A percentile compares a stretch with the other conserved stretches of the same genome.
Conservation (phyloP, 2,888 invertebrate genomes). For the Mesochorus sp. region DNA sequence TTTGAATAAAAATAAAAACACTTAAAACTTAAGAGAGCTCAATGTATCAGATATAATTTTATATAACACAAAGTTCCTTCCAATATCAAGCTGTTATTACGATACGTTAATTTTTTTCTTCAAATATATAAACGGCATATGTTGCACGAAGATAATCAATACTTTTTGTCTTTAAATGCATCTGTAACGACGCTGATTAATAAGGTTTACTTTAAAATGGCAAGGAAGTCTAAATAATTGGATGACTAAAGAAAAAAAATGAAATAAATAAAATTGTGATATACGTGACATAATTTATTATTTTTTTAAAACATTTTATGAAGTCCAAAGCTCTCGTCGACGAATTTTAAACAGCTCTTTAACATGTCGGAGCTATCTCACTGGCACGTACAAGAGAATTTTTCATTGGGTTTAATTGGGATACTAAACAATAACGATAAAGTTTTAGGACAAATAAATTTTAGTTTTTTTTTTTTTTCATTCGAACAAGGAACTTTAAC, state of each 20-base stretch:
- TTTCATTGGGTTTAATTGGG: background rate
- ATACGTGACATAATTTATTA: background rate
- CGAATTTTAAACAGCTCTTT: slow-evolving; percentile 2
- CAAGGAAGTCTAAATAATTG: slow-evolving; percentile 5
- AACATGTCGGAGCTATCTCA: background rate
- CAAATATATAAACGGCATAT: background rate
- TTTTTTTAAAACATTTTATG: slow-evolving; percentile 21
- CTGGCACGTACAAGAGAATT: background rate
- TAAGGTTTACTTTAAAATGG: background rate
- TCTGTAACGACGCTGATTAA: background rate
- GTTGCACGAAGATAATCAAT: slow-evolving; percentile 6
- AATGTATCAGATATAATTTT: slow-evolving; percentile 22
- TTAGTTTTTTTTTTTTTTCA: too few species aligned
- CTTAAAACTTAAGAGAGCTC: slow-evolving; percentile 17
- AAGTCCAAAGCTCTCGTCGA: slow-evolving; percentile 3
- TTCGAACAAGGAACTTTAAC: too few species aligned
- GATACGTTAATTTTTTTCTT: background rate
- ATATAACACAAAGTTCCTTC: slow-evolving; percentile 18
- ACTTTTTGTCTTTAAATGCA: slow-evolving; percentile 1
- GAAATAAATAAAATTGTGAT: background rate
- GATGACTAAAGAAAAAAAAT: slow-evolving; percentile 7
- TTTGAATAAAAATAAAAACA: slow-evolving; percentile 45
- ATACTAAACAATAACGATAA: background rate
- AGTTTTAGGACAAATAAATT: background rate
- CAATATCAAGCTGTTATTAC: background rate